Conservation (phyloP, 2,888 invertebrate genomes). For the Cyclophora punctaria region DNA sequence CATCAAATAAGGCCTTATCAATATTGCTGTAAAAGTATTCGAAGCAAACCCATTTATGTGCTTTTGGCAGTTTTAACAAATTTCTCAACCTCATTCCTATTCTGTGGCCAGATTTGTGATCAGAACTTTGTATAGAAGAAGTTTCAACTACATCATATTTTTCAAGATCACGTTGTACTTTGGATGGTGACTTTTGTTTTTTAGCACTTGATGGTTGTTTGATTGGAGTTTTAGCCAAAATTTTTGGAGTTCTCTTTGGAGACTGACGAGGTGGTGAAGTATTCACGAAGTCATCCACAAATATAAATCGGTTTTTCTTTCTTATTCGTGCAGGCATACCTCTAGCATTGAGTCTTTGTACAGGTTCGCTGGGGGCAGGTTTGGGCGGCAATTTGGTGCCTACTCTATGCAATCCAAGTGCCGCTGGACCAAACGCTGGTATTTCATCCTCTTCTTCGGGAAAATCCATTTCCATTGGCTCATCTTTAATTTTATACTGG, state of each 20-base stretch:
- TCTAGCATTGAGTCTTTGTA: constrained; percentile 87
- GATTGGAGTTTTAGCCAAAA: constrained; percentile 65
- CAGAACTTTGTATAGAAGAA: constrained; percentile 75
- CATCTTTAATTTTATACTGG: constrained; percentile 67
- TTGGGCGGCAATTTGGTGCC: constrained; percentile 84
- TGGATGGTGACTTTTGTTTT: constrained; percentile 69
- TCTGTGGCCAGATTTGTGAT: constrained; percentile 90
- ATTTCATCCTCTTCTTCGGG: constrained; percentile 81
- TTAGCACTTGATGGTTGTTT: constrained; percentile 58
- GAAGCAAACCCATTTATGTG: constrained; percentile 99
- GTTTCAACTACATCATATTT: constrained; percentile 59
- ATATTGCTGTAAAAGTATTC: constrained; percentile 99
- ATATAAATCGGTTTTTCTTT: constrained; percentile 91
- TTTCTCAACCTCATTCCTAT: constrained; percentile 93
- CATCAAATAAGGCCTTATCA: constrained; percentile 94
- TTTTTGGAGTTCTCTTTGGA: constrained; percentile 79
- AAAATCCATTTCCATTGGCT: constrained; percentile 77
- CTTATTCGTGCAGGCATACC: constrained; percentile 94
- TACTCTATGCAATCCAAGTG: constrained; percentile 86
- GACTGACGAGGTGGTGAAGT: constrained; percentile 82
- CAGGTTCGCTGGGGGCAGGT: constrained; percentile 81
- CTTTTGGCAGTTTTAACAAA: constrained; percentile 96
- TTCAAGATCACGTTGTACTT: constrained; percentile 65
- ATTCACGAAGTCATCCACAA: constrained; percentile 91
- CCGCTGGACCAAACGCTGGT: constrained; percentile 85